Evolutionary conservation across 2,888 invertebrate species (phyloP).

Genomic region (Carpatolechia fugitivella): DNA sequence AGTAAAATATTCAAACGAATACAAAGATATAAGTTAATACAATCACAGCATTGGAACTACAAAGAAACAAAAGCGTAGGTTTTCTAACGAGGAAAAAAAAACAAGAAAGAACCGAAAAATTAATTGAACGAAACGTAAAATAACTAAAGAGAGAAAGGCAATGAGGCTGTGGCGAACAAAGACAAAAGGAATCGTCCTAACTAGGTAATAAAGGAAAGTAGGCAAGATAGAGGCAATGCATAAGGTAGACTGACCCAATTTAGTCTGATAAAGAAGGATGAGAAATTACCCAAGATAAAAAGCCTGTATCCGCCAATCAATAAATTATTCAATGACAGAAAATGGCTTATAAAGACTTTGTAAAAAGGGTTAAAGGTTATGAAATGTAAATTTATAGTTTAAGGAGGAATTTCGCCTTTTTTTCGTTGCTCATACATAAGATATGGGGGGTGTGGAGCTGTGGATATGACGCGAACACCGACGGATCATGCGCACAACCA

Average conservation of each 20-base stretch:
- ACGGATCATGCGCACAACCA: conserved; percentile 64
- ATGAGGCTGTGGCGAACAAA: background rate
- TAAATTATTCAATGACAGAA: background rate
- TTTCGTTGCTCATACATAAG: conserved; percentile 70
- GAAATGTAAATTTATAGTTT: conserved; percentile 19
- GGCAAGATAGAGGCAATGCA: background rate
- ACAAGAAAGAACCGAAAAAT: too few species aligned
- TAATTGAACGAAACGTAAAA: background rate
- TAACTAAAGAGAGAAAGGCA: background rate
- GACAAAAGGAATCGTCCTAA: background rate
- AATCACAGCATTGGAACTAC: too few species aligned
- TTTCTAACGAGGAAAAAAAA: too few species aligned
- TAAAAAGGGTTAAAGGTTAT: background rate
- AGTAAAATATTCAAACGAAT: too few species aligned
- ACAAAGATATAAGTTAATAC: too few species aligned
- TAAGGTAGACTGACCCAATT: conserved; percentile 7
- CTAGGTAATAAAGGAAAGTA: background rate
- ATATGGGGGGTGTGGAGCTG: conserved; percentile 54
- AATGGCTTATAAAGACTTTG: background rate
- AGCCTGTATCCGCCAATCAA: background rate
- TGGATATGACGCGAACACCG: conserved; percentile 49
- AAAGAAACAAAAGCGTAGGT: too few species aligned
- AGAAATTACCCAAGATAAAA: background rate
- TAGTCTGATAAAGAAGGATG: background rate
- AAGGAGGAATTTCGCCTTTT: conserved; percentile 52